Evolutionary conservation across 2,888 invertebrate species (phyloP).

Genomic region (Xylophagus ater): DNA sequence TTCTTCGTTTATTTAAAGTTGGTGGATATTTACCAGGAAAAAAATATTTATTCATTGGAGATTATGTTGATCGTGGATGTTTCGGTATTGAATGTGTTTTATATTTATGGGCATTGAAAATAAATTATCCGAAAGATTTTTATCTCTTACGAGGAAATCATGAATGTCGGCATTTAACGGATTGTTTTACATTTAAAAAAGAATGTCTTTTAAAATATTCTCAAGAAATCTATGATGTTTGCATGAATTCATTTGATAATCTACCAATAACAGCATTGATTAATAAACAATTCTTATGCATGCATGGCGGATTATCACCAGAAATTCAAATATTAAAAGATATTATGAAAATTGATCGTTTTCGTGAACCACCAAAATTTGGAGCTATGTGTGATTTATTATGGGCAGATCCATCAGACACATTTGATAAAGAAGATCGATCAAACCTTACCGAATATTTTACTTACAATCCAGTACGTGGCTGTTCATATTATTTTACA

Average conservation of each 20-base stretch:
- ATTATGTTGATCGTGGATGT: constrained; percentile 96
- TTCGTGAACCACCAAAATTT: constrained; percentile 94
- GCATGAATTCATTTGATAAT: constrained; percentile 98
- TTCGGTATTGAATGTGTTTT: constrained; percentile 67
- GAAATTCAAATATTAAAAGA: constrained; percentile 96
- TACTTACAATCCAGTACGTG: constrained; percentile 95
- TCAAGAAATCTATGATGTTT: constrained; percentile 93
- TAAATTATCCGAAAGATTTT: constrained; percentile 90
- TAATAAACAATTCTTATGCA: constrained; percentile 98
- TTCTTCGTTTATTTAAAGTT: constrained; percentile 97
- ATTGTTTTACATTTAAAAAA: constrained; percentile 98
- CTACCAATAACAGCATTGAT: constrained; percentile 93
- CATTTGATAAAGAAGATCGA: constrained; percentile 90
- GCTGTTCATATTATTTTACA: constrained; percentile 99
- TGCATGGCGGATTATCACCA: constrained; percentile 93
- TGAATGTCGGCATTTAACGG: constrained; percentile 97
- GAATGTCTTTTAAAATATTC: constrained; percentile 99
- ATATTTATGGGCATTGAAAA: constrained; percentile 95
- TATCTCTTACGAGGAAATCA: constrained; percentile 96
- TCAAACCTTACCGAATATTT: constrained; percentile 93
- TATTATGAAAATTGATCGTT: constrained; percentile 88
- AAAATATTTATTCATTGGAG: constrained; percentile 97
- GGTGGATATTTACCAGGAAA: constrained; percentile 91
- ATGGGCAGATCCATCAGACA: constrained; percentile 94
- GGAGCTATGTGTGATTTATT: constrained; percentile 97